phyloP scores from a whole-genome alignment of 2,113 vertebrate genomes.

The Takifugu bimaculatus region DNA sequence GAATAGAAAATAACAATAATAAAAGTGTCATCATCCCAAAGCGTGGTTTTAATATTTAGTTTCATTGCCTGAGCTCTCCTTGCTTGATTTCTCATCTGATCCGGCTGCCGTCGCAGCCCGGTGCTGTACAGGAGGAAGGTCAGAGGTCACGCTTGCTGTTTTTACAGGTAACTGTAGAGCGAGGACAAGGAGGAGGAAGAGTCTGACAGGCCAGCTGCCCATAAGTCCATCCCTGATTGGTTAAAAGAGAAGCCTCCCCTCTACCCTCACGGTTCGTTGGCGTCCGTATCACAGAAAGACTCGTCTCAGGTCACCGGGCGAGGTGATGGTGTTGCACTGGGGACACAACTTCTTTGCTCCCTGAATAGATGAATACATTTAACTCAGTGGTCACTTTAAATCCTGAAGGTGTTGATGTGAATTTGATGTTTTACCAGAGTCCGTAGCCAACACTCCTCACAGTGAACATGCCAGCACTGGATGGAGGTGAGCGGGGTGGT shows the following conservation, averaged over 20 bases:
- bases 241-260: conserved; percentile 25
- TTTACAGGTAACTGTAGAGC: conserved; percentile 10
- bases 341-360: conserved; percentile 82
- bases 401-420: neutral
- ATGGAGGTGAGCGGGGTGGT: conserved; percentile 78
- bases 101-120: conserved; percentile 20
- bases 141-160: conserved; percentile 28
- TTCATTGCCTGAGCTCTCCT: conserved; percentile 53
- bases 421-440: conserved; percentile 69
- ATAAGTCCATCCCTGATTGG: conserved; percentile 51
- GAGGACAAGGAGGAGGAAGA: conserved; percentile 13
- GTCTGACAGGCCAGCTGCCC: conserved; percentile 66
- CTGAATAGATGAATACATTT: conserved; percentile 39
- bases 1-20: conserved; percentile 45
- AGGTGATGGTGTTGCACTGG: conserved; percentile 82
- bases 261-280: neutral
- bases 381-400: neutral
- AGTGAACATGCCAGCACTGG: conserved; percentile 85
- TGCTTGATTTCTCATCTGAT: conserved; percentile 19
- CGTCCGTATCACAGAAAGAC: conserved; percentile 74
- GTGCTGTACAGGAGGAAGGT: conserved; percentile 31
- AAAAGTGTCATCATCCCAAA: conserved; percentile 55
- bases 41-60: neutral
- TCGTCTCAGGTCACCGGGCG: conserved; percentile 78
- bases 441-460: conserved; percentile 81